phyloP scores from a whole-genome alignment of 2,888 invertebrate genomes.

The Agrotis clavis region DNA sequence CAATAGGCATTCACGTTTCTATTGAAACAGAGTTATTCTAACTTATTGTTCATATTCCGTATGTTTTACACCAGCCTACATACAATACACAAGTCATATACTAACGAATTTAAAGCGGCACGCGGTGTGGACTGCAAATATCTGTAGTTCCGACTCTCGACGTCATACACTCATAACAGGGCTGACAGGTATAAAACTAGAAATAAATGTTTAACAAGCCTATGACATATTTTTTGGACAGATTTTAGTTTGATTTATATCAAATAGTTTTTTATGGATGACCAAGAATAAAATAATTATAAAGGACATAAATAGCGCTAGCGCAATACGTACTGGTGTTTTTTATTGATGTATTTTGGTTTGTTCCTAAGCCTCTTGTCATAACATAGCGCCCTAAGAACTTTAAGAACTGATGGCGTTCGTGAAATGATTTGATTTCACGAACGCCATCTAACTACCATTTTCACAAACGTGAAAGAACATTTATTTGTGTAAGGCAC shows the following conservation, averaged over 20 bases:
- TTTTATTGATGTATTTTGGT: no score
- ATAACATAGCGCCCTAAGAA: no score
- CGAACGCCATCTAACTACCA: no score
- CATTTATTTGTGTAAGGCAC: no score
- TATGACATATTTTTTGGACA: not conserved
- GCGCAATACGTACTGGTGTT: no score
- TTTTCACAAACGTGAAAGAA: no score
- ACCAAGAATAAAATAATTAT: not conserved
- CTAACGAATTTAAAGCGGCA: conserved; percentile 25
- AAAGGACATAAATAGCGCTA: no score
- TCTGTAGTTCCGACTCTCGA: conserved; percentile 26
- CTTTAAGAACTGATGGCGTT: no score
- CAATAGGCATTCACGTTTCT: no score
- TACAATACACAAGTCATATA: not conserved
- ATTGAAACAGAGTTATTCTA: no score
- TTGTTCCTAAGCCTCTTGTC: no score
- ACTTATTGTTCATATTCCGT: conserved; percentile 1
- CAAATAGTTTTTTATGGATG: not conserved
- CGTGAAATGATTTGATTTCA: no score
- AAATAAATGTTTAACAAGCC: conserved; percentile 15
- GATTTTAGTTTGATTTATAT: conserved; percentile 19
- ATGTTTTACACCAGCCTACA: not conserved
- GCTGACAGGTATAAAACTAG: conserved; percentile 27
- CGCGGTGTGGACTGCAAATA: conserved; percentile 43
- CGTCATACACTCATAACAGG: conserved; percentile 34